Percentiles rank a stretch among this genome's conserved stretches.
Conservation (phyloP, 2,797 vertebrate species). For the Pagetopsis macropterus region DNA sequence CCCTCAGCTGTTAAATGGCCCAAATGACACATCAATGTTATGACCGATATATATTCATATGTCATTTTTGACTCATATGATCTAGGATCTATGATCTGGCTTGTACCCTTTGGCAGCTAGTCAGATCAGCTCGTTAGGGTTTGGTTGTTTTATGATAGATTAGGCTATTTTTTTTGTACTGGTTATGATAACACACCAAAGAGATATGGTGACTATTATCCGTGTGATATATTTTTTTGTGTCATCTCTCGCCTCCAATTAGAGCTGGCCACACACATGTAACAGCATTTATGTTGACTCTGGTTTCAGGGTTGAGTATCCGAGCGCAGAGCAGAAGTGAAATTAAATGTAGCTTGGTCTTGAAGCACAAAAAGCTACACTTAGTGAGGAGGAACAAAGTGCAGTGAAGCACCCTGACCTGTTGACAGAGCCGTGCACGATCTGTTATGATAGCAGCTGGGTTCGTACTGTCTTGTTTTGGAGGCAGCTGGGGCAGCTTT, state of each 20-base stretch:
- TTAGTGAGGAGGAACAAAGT: constrained; percentile 41
- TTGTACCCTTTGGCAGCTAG: neutral
- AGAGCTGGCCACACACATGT: neutral
- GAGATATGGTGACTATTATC: neutral
- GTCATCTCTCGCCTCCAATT: constrained; percentile 5
- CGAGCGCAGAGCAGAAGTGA: constrained; percentile 17
- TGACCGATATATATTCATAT: constrained; percentile 5
- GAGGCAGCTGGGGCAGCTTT: constrained; percentile 47
- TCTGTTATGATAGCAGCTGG: constrained; percentile 51
- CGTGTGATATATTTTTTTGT: neutral
- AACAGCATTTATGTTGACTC: constrained; percentile 20
- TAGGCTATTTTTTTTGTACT: constrained; percentile 1
- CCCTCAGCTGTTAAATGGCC: constrained; percentile 8
- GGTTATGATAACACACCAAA: constrained; percentile 14
- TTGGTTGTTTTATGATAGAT: constrained; percentile 3
- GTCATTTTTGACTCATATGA: constrained; percentile 1
- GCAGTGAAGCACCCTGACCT: constrained; percentile 37
- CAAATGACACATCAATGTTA: constrained; percentile 10
- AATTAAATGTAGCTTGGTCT: constrained; percentile 17
- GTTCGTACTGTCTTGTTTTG: constrained; percentile 29
- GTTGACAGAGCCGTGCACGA: constrained; percentile 39
- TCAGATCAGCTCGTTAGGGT: neutral
- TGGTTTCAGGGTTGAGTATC: constrained; percentile 33
- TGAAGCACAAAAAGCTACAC: constrained; percentile 26
- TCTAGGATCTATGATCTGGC: neutral